Base-by-base conservation (phyloP, 2,888 invertebrate species). In the Dasypogon diadema region DNA sequence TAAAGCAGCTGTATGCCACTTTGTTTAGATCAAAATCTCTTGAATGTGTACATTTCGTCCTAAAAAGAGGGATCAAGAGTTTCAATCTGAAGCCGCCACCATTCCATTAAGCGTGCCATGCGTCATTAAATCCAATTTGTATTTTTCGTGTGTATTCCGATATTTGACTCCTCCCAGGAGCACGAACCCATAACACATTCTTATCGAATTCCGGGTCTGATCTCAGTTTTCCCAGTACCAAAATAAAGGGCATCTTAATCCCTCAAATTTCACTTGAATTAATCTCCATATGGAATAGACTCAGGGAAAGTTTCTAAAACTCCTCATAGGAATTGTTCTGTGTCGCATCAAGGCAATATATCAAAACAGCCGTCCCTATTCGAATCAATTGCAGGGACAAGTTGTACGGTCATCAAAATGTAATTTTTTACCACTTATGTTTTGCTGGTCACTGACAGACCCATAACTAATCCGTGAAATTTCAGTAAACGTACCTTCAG, bases 331-430 rank as follows among this genome's bases (percentile, higher is more conserved):
- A n/a, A n/a, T n/a, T n/a, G n/a, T n/a, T n/a, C n/a, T n/a, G n/a
- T n/a, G n/a, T n/a, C n/a, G n/a, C n/a, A n/a, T n/a, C n/a, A 30
- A 5, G 10, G 42, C 42, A 42, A 42, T 42, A 42, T 12, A 42
- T 42, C 42, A 42, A 42, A 42, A 12, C 3, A 42, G 8, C 6
- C 42, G 12, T n/a, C 42, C 12, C 10, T 42, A 3, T 37, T 60
- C 10, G 60, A 34, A 48, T 37, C 42, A 65, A 65, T 46, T 65
- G 42, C n/a, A 14, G 21, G 24, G 42, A 65, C 42, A 65, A 65
- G 65, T 24, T 42, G 16, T 65, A 24, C 48, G 46, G 46, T 65
- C 65, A 65, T 65, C 65, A 46, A 48, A 42, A 65, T 65, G 48
- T 65, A 65, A 65, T 65, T 65, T 65, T 48, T 48, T 10, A 46